Conservation (phyloP, 2,888 invertebrate genomes). For the Pinctada fucata region DNA sequence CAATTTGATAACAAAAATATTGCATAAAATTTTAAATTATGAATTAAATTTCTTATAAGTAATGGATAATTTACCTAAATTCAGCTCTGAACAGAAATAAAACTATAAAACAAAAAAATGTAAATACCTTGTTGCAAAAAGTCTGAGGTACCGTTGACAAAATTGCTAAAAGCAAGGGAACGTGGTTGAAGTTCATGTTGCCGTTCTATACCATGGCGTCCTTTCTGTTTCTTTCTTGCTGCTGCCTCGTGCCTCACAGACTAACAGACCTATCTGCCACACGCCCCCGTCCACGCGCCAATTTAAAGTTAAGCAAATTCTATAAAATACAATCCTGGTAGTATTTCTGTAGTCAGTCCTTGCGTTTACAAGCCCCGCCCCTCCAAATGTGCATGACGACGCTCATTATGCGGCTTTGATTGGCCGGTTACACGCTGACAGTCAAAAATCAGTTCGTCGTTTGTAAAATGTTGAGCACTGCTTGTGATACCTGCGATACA, state of each 20-base stretch:
- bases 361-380: constrained; percentile 19
- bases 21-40: no score
- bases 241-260: background rate
- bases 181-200: no score
- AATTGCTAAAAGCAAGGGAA: no score
- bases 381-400: constrained; percentile 1
- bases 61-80: no score
- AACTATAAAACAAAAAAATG: no score
- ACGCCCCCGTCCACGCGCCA: constrained; percentile 11
- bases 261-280: background rate
- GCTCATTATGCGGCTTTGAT: constrained; percentile 14
- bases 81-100: no score
- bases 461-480: background rate
- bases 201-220: no score
- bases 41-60: no score
- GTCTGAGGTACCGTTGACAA: no score
- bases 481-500: no score
- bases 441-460: background rate
- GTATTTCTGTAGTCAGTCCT: background rate
- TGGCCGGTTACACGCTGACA: constrained; percentile 10
- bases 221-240: background rate
- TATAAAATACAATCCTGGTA: background rate
- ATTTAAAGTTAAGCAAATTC: background rate
- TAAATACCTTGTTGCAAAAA: no score
- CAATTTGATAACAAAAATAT: background rate